These are phyloP conservation scores for Lonchura striata DNA, from an alignment of 2,113 vertebrate species.

Conservation along the genomic window DNA sequence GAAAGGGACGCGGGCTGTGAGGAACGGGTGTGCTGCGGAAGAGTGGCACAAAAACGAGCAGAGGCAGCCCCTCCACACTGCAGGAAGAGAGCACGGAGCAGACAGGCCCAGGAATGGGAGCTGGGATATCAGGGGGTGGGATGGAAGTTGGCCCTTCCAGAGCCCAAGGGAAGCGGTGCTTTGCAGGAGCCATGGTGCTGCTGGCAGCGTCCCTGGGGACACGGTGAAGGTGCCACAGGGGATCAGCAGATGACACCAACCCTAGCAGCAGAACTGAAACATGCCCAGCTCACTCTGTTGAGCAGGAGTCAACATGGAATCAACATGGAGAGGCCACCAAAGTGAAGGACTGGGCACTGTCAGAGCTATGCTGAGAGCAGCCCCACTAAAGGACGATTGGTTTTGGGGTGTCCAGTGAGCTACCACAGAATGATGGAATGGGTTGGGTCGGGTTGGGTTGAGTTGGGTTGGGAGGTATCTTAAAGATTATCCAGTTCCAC, in stretches of 20 bases:
- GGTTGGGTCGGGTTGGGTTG: too few species aligned
- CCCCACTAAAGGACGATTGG: accelerated
- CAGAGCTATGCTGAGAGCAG: background rate
- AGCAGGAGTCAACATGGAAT: background rate
- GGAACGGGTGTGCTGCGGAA: background rate
- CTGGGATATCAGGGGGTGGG: accelerated
- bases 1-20: background rate
- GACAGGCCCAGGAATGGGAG: accelerated
- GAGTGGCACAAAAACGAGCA: background rate
- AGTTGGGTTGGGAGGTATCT: background rate
- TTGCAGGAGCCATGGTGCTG: background rate
- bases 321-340: background rate
- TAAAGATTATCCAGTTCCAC: background rate
- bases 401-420: background rate
- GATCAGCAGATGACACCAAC: background rate
- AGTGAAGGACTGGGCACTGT: background rate
- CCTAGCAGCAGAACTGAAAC: background rate
- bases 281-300: background rate
- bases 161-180: background rate
- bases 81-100: background rate
- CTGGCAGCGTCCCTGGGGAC: accelerated
- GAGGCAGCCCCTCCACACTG: accelerated
- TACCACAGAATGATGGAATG: background rate
- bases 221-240: background rate
- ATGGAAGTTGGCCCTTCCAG: background rate